Conservation (phyloP, 2,888 invertebrate species). For the Pocota personata region DNA sequence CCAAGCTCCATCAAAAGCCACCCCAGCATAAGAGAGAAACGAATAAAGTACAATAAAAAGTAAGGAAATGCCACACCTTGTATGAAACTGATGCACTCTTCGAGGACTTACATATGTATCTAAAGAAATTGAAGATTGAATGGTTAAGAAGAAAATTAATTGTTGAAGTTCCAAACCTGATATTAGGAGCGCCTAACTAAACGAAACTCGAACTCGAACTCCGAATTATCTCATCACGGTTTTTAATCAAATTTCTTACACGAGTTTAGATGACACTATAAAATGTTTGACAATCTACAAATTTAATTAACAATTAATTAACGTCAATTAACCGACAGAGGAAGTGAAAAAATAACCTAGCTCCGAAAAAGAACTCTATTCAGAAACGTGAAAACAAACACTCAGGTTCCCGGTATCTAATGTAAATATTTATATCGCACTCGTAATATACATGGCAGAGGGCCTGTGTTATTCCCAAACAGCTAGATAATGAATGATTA, state of each 20-base stretch:
- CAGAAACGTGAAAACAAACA: constrained; percentile 15
- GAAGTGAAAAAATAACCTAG: neutral
- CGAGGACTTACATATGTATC: too few relatives aligned
- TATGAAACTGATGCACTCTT: too few relatives aligned
- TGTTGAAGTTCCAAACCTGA: too few relatives aligned
- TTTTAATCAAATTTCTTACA: neutral
- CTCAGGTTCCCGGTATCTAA: constrained; percentile 15
- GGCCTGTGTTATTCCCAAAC: neutral
- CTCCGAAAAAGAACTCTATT: neutral
- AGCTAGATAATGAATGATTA: neutral
- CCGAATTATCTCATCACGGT: too few relatives aligned
- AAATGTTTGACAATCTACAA: neutral
- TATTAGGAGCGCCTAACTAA: too few relatives aligned
- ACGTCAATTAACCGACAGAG: constrained; percentile 4
- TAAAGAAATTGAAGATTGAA: too few relatives aligned
- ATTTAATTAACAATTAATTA: neutral
- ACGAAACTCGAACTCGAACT: too few relatives aligned
- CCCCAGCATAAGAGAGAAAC: too few relatives aligned
- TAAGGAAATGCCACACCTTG: too few relatives aligned
- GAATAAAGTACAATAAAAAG: too few relatives aligned
- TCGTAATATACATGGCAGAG: neutral
- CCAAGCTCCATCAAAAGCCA: too few relatives aligned
- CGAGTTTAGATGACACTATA: neutral
- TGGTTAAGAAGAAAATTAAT: too few relatives aligned
- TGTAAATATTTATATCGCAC: constrained; percentile 28